Percentiles rank a stretch among this genome's conserved stretches.
These are phyloP conservation scores for Caenorhabditis elegans DNA, from an alignment of 1,140 invertebrate genomes.

Conservation along the genomic window DNA sequence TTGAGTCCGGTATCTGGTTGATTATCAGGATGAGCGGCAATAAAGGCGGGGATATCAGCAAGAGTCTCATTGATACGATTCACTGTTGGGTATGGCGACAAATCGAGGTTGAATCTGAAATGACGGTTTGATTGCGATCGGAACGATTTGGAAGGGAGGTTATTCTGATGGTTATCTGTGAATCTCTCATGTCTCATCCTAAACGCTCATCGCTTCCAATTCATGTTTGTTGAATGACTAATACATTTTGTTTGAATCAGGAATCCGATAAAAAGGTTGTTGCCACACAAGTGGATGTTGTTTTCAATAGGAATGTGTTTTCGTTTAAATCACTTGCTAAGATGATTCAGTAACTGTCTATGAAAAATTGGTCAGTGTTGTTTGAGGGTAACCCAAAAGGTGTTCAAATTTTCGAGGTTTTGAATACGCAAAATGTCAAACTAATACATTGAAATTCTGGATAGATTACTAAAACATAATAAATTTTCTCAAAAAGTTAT, in stretches of 20 bases:
- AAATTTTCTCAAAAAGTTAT: no score
- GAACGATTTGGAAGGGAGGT: not conserved
- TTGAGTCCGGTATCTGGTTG: constrained; percentile 76
- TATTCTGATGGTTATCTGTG: not conserved
- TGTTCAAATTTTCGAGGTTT: no score
- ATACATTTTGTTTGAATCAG: not conserved
- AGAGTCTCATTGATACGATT: constrained; percentile 77
- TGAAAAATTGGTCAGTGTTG: no score
- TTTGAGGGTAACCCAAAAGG: no score
- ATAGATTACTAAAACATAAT: no score
- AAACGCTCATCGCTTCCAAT: constrained; percentile 68
- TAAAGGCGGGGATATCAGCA: constrained; percentile 80
- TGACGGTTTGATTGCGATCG: not conserved
- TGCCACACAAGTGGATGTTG: not conserved
- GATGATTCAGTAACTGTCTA: no score
- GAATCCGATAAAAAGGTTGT: not conserved
- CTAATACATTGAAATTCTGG: no score
- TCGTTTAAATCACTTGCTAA: not conserved
- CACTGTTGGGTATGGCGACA: constrained; percentile 84
- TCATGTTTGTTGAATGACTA: not conserved
- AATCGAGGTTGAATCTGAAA: constrained; percentile 82
- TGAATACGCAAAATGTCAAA: no score
- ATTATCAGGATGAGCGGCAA: constrained; percentile 80
- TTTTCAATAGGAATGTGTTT: not conserved
- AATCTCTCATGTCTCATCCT: not conserved